phyloP scores from a whole-genome alignment of 2,113 vertebrate species.

The Talpa occidentalis region DNA sequence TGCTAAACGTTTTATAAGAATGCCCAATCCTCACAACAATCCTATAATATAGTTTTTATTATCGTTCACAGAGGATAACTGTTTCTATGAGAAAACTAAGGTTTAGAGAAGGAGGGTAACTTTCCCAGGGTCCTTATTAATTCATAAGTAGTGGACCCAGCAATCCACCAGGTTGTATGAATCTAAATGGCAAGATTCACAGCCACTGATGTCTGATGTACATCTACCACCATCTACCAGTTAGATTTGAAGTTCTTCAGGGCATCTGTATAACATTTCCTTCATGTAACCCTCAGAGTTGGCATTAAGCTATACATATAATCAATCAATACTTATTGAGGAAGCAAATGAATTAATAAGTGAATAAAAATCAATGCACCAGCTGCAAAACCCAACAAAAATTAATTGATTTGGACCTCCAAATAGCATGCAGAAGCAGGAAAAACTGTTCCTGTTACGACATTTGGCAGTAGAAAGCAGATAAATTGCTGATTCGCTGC shows the following conservation, averaged over 20 bases:
- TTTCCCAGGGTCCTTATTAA: background rate
- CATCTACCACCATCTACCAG: background rate
- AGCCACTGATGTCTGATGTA: background rate
- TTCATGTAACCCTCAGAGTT: constrained; percentile 2
- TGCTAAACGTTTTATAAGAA: constrained; percentile 43
- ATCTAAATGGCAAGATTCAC: constrained; percentile 26
- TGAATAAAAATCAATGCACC: constrained; percentile 64
- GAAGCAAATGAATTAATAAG: constrained; percentile 69
- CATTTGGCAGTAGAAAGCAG: constrained; percentile 41
- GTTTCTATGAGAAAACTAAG: constrained; percentile 61
- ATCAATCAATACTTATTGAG: constrained; percentile 54
- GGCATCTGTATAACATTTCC: background rate
- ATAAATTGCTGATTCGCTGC: constrained; percentile 53
- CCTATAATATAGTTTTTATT: constrained; percentile 31
- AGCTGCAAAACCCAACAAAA: constrained; percentile 52
- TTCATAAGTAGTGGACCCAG: background rate
- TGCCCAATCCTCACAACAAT: constrained; percentile 27
- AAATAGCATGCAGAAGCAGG: constrained; percentile 14
- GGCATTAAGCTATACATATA: background rate
- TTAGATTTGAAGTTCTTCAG: background rate
- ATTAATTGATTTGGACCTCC: constrained; percentile 63
- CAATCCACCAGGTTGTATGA: constrained; percentile 10
- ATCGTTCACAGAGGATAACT: constrained; percentile 62
- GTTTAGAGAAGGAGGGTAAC: constrained; percentile 38
- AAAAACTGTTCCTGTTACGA: constrained; percentile 42